Conservation (phyloP, 2,888 invertebrate genomes). For the Lithophane semibrunnea region DNA sequence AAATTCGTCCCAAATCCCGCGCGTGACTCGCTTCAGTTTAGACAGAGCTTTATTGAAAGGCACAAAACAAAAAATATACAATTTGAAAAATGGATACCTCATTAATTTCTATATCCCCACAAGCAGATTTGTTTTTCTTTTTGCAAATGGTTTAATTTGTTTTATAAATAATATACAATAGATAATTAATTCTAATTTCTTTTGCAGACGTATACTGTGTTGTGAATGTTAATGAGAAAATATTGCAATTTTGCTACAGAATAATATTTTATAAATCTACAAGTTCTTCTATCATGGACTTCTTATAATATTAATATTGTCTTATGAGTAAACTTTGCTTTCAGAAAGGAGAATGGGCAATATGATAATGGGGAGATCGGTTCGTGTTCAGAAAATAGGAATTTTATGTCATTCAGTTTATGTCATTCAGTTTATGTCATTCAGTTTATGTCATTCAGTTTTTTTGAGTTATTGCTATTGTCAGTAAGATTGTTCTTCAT, state of each 20-base stretch:
- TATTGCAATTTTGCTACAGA: constrained; percentile 11
- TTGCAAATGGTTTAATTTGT: not conserved
- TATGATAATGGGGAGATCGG: not conserved
- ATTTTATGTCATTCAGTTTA: not conserved
- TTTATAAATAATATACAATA: constrained; percentile 21
- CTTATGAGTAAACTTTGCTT: constrained; percentile 32
- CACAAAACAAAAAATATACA: not conserved
- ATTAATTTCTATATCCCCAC: not conserved
- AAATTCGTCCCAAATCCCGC: not conserved
- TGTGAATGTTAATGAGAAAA: not conserved
- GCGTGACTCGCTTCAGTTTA: too few relatives aligned
- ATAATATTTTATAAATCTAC: not conserved
- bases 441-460: not conserved
- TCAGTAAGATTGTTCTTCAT: not conserved
- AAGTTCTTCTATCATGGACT: constrained; percentile 16
- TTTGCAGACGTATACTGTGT: constrained; percentile 42
- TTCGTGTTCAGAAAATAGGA: not conserved
- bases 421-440: not conserved
- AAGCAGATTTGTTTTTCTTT: not conserved
- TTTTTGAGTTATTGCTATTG: not conserved
- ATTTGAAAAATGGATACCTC: not conserved
- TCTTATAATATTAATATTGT: constrained; percentile 50
- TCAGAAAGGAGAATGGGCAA: not conserved
- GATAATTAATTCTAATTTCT: constrained; percentile 14
- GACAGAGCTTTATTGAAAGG: not conserved